Evolutionary conservation across 2,797 vertebrate species (phyloP), one percentile per base, ranked within the genome.

Genomic region (Anabacerthia variegaticeps): DNA sequence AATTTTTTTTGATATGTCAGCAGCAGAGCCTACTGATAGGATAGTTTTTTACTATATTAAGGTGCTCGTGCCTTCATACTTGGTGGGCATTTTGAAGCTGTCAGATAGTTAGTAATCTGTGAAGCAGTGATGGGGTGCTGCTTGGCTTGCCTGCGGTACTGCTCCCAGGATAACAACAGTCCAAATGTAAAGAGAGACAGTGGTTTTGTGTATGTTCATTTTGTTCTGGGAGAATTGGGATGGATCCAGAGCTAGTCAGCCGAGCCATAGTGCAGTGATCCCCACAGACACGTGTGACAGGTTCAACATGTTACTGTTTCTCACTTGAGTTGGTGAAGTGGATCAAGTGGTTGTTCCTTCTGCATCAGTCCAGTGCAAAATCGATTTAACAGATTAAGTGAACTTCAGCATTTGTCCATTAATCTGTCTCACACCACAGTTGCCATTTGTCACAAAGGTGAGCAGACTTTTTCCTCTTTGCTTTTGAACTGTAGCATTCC

Each of bases 11-110:
- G 22, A 6, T 14, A 32, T 14, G 8, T 32, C 82, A 48, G 46
- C 34, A 14, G 6, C 0, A 1, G n/a, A 77, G 17, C n/a, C 24
- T 55, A 8, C 26, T 44, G 23, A 28, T 26, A 8, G 10, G 5
- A 8, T 52, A 8, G 0, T 2, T 55, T 75, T 73, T 66, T 62
- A 12, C 14, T n/a, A 6, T 39, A 3, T 54, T 66, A 48, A 71
- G 7, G 3, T 24, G 18, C 26, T 18, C 61, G 2, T 83, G 23
- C 20, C 67, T 46, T 74, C 24, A 5, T 59, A 30, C 24, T 87
- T 3, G 0, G 12, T n/a, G 63, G 12, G 36, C 6, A 14, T 69
- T 89, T 79, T 85, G 55, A 28, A 28, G 39, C 83, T 6, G 0
- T 43, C 10, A n/a, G 2, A 12, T 65, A 54, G 11, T 41, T 65